phyloP scores from a whole-genome alignment of 2,888 invertebrate genomes.

The Nymphalis polychloros region DNA sequence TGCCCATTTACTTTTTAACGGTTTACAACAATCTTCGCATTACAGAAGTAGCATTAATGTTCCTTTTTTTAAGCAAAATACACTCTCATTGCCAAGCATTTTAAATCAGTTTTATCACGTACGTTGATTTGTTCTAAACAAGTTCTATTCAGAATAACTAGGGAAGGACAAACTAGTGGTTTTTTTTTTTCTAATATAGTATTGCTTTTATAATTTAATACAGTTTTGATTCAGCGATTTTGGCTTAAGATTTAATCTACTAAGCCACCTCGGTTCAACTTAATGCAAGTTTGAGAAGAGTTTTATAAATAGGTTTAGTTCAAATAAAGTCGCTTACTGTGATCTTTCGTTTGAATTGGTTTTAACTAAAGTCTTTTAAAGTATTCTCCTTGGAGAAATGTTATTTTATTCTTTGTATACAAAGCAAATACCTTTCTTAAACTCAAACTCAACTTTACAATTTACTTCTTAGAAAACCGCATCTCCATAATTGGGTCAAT shows the following conservation, averaged over 20 bases:
- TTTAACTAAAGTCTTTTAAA: not conserved
- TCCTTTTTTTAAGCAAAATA: not conserved
- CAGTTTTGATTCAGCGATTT: too few relatives aligned
- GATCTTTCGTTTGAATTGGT: not conserved
- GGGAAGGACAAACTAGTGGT: too few relatives aligned
- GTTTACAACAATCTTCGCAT: slow-evolving; percentile 5
- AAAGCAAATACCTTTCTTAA: slow-evolving; percentile 4
- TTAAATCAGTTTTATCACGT: too few relatives aligned
- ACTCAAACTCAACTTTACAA: not conserved
- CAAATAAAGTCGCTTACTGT: not conserved
- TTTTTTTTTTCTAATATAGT: too few relatives aligned
- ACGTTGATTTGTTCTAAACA: too few relatives aligned
- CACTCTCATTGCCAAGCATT: not conserved
- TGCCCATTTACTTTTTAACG: slow-evolving; percentile 20
- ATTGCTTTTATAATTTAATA: too few relatives aligned
- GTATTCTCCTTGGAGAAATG: not conserved
- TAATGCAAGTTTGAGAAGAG: not conserved
- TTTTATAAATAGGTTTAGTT: not conserved
- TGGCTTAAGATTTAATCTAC: too few relatives aligned
- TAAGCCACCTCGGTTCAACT: too few relatives aligned
- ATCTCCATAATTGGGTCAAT: slow-evolving; percentile 12
- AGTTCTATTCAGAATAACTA: too few relatives aligned
- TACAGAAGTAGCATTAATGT: not conserved
- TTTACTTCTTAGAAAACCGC: not conserved
- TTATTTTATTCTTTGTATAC: slow-evolving; percentile 4